Conservation (phyloP, 2,113 vertebrate species). For the Phrynocephalus versicolor region DNA sequence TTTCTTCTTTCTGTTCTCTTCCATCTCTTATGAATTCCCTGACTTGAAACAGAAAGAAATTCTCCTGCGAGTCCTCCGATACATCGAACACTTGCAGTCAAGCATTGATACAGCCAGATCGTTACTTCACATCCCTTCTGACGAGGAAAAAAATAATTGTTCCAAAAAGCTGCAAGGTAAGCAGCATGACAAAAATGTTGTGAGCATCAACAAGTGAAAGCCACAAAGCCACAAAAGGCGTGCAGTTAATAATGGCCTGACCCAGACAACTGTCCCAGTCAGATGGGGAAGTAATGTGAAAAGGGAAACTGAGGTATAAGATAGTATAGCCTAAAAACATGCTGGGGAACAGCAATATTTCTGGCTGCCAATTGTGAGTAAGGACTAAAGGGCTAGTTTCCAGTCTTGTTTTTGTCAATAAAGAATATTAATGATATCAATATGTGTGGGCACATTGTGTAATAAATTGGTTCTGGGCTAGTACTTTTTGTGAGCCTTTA, state of each 20-base stretch:
- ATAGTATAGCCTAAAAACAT: background rate
- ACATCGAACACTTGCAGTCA: slow-evolving; percentile 64
- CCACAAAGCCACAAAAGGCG: background rate
- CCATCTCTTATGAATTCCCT: slow-evolving; percentile 10
- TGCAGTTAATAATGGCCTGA: background rate
- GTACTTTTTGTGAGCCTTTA: background rate
- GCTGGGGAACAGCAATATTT: no score
- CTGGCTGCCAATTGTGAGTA: background rate
- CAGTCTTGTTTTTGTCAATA: background rate
- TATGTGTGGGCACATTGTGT: background rate
- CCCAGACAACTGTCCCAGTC: background rate
- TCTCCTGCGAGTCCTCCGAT: slow-evolving; percentile 54
- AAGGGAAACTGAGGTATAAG: background rate
- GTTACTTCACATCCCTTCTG: slow-evolving; percentile 24
- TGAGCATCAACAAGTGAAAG: background rate
- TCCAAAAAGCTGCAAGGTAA: background rate
- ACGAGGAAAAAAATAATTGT: background rate
- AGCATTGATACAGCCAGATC: slow-evolving; percentile 47
- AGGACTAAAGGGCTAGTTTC: no score
- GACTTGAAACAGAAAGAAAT: slow-evolving; percentile 63
- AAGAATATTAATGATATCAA: background rate
- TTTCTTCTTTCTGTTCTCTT: background rate
- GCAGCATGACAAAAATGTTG: background rate
- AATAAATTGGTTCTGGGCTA: background rate
- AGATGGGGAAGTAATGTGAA: background rate